Percentiles rank a stretch among this genome's conserved stretches.
These are phyloP conservation scores for Caloenas nicobarica DNA, from an alignment of 2,113 vertebrate genomes.

Conservation along the genomic window DNA sequence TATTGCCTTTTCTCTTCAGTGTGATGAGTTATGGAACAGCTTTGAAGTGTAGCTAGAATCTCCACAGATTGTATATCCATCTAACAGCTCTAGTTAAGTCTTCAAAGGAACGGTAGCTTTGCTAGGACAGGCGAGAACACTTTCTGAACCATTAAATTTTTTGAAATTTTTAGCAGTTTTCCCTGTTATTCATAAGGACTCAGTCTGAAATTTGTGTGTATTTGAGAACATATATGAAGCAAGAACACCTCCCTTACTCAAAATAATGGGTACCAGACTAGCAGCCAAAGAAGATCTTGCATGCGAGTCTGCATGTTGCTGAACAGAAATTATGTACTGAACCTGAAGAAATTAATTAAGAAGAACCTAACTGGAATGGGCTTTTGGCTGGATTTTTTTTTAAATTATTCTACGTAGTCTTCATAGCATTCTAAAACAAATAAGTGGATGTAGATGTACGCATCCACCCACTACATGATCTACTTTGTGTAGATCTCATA, in stretches of 20 bases:
- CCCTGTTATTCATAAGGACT: neutral
- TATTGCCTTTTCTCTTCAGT: neutral
- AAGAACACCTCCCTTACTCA: neutral
- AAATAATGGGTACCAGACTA: neutral
- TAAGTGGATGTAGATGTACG: neutral
- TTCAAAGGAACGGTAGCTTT: neutral
- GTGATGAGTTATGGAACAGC: neutral
- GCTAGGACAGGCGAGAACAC: neutral
- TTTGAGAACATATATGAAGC: neutral
- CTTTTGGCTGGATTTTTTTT: neutral
- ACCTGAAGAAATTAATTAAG: neutral
- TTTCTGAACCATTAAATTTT: neutral
- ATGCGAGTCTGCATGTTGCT: neutral
- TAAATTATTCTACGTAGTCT: neutral
- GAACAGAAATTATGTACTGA: neutral
- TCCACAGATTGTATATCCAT: neutral
- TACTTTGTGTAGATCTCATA: neutral
- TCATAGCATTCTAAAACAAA: neutral
- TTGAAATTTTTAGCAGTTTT: neutral
- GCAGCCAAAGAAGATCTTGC: neutral
- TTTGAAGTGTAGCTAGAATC: neutral
- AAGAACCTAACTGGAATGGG: neutral
- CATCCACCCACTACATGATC: neutral
- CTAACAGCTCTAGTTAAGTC: neutral
- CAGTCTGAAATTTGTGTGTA: neutral